Evolutionary conservation across 2,888 invertebrate genomes (phyloP).

Genomic region (Euphydryas editha): DNA sequence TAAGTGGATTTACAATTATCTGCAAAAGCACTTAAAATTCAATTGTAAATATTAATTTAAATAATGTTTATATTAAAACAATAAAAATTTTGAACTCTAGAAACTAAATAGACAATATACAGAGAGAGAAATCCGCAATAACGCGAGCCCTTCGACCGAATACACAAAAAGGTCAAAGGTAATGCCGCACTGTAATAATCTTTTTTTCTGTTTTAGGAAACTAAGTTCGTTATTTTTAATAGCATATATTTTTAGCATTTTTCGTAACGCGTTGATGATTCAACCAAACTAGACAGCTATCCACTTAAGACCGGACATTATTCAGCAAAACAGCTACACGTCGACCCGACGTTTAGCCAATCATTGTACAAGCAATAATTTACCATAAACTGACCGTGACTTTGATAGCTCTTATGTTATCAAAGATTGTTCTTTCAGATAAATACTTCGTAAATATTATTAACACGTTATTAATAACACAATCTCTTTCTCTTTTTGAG

Average conservation of each 20-base stretch:
- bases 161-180: constrained; percentile 30
- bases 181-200: constrained; percentile 20
- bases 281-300: constrained; percentile 55
- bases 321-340: constrained; percentile 55
- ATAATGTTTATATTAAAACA: background rate
- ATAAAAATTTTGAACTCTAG: background rate
- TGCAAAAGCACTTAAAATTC: no score
- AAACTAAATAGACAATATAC: background rate
- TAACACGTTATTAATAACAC: background rate
- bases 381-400: constrained; percentile 22
- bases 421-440: constrained; percentile 12
- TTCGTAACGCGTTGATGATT: constrained; percentile 41
- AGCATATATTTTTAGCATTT: constrained; percentile 43
- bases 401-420: constrained; percentile 11
- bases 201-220: constrained; percentile 19
- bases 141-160: background rate
- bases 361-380: constrained; percentile 58
- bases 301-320: constrained; percentile 77
- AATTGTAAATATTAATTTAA: background rate
- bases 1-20: no score
- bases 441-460: background rate
- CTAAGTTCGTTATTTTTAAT: constrained; percentile 31
- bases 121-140: background rate
- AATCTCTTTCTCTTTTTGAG: background rate
- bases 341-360: constrained; percentile 40